phyloP scores from a whole-genome alignment of 2,888 invertebrate genomes.

The Macaria liturata region DNA sequence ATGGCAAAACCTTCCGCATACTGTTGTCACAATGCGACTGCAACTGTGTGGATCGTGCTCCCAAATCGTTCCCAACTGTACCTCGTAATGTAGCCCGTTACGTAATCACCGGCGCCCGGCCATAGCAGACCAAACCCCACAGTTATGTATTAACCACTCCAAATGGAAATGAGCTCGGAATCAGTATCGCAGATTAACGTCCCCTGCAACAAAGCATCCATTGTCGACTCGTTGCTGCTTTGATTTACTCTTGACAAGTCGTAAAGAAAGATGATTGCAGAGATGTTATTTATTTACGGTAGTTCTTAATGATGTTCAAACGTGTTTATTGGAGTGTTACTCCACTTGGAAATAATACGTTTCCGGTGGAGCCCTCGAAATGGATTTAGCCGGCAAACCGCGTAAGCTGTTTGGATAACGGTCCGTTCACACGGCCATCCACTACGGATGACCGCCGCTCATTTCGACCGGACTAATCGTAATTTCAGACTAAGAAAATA shows the following conservation, averaged over 20 bases:
- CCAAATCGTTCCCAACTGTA: conserved; percentile 65
- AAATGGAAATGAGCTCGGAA: conserved; percentile 34
- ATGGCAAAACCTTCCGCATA: conserved; percentile 70
- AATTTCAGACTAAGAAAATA: conserved; percentile 78
- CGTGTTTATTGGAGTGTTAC: conserved; percentile 23
- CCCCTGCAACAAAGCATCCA: conserved; percentile 15
- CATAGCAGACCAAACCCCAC: conserved; percentile 50
- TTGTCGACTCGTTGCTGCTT: conserved; percentile 9
- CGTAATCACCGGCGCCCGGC: conserved; percentile 58
- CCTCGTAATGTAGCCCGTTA: conserved; percentile 64
- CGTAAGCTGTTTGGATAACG: conserved; percentile 71
- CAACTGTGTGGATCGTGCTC: conserved; percentile 37
- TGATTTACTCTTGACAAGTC: conserved; percentile 21
- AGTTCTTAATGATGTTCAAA: conserved; percentile 22
- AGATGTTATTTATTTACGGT: conserved; percentile 14
- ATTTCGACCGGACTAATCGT: conserved; percentile 77
- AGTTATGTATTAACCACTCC: conserved; percentile 29
- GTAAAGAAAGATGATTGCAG: conserved; percentile 11
- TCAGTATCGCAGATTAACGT: conserved; percentile 18
- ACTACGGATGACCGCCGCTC: conserved; percentile 76
- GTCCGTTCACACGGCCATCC: conserved; percentile 77
- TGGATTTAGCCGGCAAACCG: conserved; percentile 48
- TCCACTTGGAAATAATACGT: conserved; percentile 31
- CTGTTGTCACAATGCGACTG: conserved; percentile 38
- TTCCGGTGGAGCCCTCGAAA: conserved; percentile 38